Conservation (phyloP, 2,797 vertebrate species). For the Philypnodon macrostomus region DNA sequence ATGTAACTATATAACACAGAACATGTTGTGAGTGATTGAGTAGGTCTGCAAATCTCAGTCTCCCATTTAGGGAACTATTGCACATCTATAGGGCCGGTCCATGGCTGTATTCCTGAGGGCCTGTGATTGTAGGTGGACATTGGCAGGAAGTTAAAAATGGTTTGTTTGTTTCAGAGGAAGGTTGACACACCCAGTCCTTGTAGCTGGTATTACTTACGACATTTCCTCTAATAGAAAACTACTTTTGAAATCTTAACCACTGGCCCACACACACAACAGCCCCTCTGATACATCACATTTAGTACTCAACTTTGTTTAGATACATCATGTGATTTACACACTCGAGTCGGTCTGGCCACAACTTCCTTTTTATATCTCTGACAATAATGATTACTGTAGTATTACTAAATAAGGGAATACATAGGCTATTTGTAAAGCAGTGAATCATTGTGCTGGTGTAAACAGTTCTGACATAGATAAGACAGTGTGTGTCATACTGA, state of each 20-base stretch:
- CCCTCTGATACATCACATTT: constrained; percentile 46
- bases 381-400: constrained; percentile 2
- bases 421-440: neutral
- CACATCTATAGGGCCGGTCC: constrained; percentile 35
- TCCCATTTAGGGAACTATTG: constrained; percentile 28
- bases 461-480: constrained; percentile 6
- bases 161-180: constrained; percentile 86
- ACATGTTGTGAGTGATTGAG: neutral
- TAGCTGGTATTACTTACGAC: constrained; percentile 81
- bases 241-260: constrained; percentile 72
- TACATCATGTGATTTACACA: constrained; percentile 8
- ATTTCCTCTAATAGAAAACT: constrained; percentile 83
- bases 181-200: constrained; percentile 82
- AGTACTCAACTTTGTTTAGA: constrained; percentile 31
- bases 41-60: constrained; percentile 8
- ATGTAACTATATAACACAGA: neutral
- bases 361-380: constrained; percentile 1
- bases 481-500: neutral
- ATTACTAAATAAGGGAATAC: constrained; percentile 4
- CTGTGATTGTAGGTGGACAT: constrained; percentile 75
- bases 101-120: constrained; percentile 60
- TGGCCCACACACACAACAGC: constrained; percentile 44
- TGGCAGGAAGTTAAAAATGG: constrained; percentile 83
- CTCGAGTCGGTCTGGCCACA: constrained; percentile 7
- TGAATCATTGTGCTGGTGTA: constrained; percentile 2